Evolutionary conservation across 2,797 vertebrate genomes (phyloP), one percentile per base, ranked within the genome.

Genomic region (Pelodytes ibericus): DNA sequence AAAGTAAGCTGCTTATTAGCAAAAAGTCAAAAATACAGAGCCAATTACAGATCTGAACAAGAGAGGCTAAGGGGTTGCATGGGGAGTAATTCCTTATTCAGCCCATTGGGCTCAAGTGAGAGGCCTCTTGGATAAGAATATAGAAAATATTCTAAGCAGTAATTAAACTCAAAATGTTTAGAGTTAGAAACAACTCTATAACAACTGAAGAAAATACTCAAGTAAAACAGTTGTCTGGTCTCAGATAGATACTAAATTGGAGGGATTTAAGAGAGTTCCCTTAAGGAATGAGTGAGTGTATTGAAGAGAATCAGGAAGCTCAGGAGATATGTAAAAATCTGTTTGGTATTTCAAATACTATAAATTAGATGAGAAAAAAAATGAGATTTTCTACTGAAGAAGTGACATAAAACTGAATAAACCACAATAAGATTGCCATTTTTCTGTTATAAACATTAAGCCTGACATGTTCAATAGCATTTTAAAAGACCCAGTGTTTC

Each of bases 1-100:
- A 94, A 94, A 98, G 96, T 99, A 99, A 99, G 98, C 96, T 97
- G 96, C 98, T 99, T 99, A 99, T 99, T 99, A 99, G 96, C 95
- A 95, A 96, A 94, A 95, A 98, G 96, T 95, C 89, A 95, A 97
- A 98, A 99, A 97, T 95, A 98, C 94, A 94, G 95, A 93, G 93
- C 96, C 98, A 99, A 99, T 99, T 99, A 99, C 96, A 96, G 95
- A 95, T 95, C 93, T 89, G 94, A 94, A 94, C 93, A 94, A 96
- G 95, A 92, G 96, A 93, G 93, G 92, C 93, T 95, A 94, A 95
- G 94, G 95, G 96, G 95, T 93, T 94, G 95, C 94, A 84, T 80
- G 87, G 95, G 97, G 95, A 98, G 96, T 96, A 98, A 95, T 93
- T 92, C 91, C 89, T 91, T 94, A 90, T 87, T 89, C 91, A 91